These are phyloP conservation scores for Dendropsophus ebraccatus DNA, from an alignment of 2,113 vertebrate genomes.

Conservation along the genomic window DNA sequence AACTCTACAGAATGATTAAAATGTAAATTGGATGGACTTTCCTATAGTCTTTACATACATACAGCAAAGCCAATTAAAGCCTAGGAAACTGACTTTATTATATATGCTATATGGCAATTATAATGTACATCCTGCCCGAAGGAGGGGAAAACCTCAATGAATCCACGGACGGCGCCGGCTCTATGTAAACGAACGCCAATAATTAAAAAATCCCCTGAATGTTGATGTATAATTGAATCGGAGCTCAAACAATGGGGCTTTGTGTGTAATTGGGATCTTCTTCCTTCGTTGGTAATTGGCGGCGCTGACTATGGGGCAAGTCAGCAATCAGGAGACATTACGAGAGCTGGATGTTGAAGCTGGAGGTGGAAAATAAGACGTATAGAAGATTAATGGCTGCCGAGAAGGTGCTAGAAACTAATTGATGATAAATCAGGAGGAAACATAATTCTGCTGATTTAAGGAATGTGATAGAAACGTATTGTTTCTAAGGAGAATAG, in stretches of 20 bases:
- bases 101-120: background rate
- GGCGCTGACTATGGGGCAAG: background rate
- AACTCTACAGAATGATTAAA: no score
- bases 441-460: background rate
- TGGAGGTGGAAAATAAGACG: background rate
- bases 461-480: background rate
- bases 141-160: background rate
- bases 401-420: background rate
- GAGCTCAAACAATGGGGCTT: background rate
- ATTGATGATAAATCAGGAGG: background rate
- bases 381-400: background rate
- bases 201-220: no score
- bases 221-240: background rate
- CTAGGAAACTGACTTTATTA: background rate
- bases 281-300: background rate
- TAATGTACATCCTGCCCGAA: background rate
- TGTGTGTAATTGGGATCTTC: background rate
- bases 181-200: background rate
- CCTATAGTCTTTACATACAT: no score
- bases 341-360: background rate
- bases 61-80: background rate
- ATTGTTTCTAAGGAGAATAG: background rate
- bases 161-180: no score
- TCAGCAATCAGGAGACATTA: background rate
- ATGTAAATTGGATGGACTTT: no score